Evolutionary conservation across 2,888 invertebrate genomes (phyloP).

Genomic region (Priocnemis perturbator): DNA sequence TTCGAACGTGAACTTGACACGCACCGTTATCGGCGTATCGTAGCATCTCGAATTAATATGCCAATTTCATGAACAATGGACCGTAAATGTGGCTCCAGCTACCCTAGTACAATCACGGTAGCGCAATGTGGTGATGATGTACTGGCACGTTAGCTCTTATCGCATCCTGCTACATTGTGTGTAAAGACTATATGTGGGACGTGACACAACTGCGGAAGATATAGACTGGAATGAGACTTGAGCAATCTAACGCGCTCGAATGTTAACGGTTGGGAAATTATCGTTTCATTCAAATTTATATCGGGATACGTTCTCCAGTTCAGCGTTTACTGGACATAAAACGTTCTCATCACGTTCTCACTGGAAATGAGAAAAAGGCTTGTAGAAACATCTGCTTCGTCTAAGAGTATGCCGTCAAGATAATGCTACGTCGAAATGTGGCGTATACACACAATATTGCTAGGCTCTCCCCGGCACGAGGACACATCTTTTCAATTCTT

Average conservation of each 20-base stretch:
- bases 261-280: not conserved
- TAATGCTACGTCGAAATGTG: conserved; percentile 25
- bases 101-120: conserved; percentile 16
- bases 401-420: conserved; percentile 32
- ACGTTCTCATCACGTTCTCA: too few relatives aligned
- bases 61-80: conserved; percentile 23
- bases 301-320: conserved; percentile 19
- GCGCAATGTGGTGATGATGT: conserved; percentile 23
- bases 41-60: not conserved
- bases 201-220: conserved; percentile 33
- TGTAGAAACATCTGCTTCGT: conserved; percentile 28
- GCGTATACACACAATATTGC: conserved; percentile 23
- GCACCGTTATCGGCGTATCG: too few relatives aligned
- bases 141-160: conserved; percentile 22
- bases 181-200: conserved; percentile 36
- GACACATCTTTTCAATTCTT: not conserved
- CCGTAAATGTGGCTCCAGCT: conserved; percentile 24
- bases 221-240: conserved; percentile 21
- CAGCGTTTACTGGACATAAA: too few relatives aligned
- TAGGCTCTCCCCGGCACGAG: not conserved
- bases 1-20: too few relatives aligned
- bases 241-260: conserved; percentile 20
- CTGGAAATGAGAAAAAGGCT: too few relatives aligned
- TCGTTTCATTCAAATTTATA: conserved; percentile 9
- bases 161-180: conserved; percentile 28